Conservation (phyloP, 2,113 vertebrate species). For the Circaetus gallicus region DNA sequence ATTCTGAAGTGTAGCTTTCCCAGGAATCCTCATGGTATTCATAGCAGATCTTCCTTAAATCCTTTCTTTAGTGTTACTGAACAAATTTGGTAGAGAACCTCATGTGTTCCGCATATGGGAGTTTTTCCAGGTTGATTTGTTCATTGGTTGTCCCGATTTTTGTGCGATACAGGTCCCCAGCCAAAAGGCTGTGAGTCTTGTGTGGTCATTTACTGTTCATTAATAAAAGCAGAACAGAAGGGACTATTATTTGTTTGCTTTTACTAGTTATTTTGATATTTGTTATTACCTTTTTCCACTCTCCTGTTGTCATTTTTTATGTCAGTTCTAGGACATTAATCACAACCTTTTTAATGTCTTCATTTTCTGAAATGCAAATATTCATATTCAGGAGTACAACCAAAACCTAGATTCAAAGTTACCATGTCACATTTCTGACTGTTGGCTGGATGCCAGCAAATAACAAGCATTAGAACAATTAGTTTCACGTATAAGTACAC, state of each 20-base stretch:
- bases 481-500: not conserved
- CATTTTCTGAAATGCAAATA: slow-evolving; percentile 11
- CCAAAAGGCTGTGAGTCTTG: not conserved
- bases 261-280: not conserved
- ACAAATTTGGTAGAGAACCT: not conserved
- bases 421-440: not conserved
- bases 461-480: not conserved
- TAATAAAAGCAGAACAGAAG: not conserved
- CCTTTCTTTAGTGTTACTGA: not conserved
- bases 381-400: not conserved
- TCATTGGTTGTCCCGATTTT: not conserved
- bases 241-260: not conserved
- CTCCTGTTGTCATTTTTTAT: not conserved
- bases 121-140: not conserved
- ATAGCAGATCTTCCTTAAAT: not conserved
- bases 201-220: not conserved
- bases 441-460: not conserved
- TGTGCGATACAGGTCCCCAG: not conserved
- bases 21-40: not conserved
- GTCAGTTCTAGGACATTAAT: not conserved
- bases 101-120: not conserved
- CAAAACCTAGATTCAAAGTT: not conserved
- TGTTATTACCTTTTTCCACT: not conserved
- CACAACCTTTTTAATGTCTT: not conserved
- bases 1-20: not conserved